These are phyloP conservation scores for Choloepus didactylus DNA, from an alignment of 2,797 vertebrate genomes.

Conservation along the genomic window DNA sequence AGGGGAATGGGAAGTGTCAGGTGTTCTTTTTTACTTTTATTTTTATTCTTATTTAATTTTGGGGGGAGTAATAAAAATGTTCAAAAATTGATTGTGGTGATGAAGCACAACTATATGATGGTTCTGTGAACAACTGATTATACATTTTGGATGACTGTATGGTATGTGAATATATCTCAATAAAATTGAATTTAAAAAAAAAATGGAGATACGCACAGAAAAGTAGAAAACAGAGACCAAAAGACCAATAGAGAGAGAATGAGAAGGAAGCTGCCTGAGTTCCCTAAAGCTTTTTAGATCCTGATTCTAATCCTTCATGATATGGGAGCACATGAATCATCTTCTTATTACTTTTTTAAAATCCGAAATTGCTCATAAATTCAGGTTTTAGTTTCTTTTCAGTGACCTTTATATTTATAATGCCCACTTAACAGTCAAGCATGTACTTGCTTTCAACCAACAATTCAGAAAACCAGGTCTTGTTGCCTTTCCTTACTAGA, in stretches of 20 bases:
- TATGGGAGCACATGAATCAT: background rate
- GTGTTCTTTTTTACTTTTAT: too few species aligned
- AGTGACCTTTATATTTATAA: conserved; percentile 26
- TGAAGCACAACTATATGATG: too few species aligned
- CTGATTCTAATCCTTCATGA: background rate
- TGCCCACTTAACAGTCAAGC: background rate
- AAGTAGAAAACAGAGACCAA: background rate
- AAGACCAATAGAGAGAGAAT: background rate
- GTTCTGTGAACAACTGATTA: too few species aligned
- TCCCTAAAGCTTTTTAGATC: background rate
- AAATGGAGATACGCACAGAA: background rate
- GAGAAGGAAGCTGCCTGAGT: background rate
- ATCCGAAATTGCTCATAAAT: background rate
- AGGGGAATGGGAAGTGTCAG: too few species aligned
- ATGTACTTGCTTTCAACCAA: conserved; percentile 4
- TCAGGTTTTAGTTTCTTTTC: conserved; percentile 49
- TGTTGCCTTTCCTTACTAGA: conserved; percentile 10
- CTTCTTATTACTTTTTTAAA: background rate
- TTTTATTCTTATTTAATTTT: too few species aligned
- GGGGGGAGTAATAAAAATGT: too few species aligned
- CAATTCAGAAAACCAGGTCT: conserved; percentile 40
- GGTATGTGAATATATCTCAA: too few species aligned
- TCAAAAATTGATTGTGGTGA: too few species aligned
- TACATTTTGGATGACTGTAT: too few species aligned
- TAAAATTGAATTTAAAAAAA: too few species aligned